These are phyloP conservation scores for Phasianus colchicus DNA, from an alignment of 2,113 vertebrate genomes.

Conservation along the genomic window DNA sequence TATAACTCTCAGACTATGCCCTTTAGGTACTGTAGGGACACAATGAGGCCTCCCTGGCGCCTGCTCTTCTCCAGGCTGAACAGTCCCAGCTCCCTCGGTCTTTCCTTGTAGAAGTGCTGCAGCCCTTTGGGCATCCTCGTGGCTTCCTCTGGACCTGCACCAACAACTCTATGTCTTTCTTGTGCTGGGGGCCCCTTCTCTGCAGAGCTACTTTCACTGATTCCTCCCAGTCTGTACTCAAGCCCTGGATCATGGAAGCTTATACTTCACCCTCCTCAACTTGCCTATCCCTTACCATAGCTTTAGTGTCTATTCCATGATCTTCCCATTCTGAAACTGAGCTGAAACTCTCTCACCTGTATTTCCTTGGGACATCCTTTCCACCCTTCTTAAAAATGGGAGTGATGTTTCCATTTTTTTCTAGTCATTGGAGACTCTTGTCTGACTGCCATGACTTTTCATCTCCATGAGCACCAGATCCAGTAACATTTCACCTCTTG, in stretches of 20 bases:
- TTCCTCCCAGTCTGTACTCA: background rate
- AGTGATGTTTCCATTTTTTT: background rate
- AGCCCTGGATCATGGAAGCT: background rate
- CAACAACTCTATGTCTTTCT: background rate
- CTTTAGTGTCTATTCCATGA: background rate
- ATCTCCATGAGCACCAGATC: background rate
- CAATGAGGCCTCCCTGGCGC: background rate
- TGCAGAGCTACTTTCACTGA: background rate
- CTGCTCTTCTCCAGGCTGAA: background rate
- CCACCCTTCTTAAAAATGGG: background rate
- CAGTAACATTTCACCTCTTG: background rate
- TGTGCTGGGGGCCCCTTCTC: background rate
- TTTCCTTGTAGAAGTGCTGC: background rate
- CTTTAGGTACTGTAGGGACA: background rate
- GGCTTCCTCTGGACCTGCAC: background rate
- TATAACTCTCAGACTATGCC: background rate
- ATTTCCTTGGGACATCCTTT: background rate
- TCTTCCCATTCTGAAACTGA: background rate
- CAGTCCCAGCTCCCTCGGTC: background rate
- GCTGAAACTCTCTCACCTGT: background rate
- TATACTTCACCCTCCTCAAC: background rate
- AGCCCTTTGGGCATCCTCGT: background rate
- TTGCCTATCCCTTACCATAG: background rate
- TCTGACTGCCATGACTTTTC: background rate
- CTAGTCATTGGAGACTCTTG: background rate